Percentiles rank a stretch among this genome's conserved stretches.
Evolutionary conservation across 2,888 invertebrate species (phyloP).

Genomic region (Brachypterus glaber): DNA sequence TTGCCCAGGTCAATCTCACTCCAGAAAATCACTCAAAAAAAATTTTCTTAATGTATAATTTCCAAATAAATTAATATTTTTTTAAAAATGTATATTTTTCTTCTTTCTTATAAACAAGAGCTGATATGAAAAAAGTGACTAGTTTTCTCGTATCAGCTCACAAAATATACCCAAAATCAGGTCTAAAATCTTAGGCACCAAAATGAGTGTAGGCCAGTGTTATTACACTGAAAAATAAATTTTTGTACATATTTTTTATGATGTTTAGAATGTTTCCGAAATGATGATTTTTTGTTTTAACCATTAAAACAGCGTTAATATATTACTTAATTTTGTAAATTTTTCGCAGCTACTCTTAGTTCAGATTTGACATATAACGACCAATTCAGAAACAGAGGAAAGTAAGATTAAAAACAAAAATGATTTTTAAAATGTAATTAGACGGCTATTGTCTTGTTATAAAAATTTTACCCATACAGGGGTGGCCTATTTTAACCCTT

Average conservation of each 20-base stretch:
- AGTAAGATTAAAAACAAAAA: no score
- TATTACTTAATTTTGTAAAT: conserved; percentile 1
- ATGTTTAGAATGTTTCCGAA: background rate
- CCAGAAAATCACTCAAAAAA: conserved; percentile 2
- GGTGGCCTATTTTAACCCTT: no score
- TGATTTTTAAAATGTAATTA: background rate
- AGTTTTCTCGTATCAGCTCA: no score
- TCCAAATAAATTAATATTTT: background rate
- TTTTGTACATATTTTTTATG: background rate
- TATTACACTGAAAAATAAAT: background rate
- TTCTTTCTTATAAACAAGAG: background rate
- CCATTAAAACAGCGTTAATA: conserved; percentile 1
- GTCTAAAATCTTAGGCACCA: no score
- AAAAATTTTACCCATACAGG: conserved; percentile 1
- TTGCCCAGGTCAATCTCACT: background rate
- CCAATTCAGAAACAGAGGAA: background rate
- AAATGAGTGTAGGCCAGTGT: no score
- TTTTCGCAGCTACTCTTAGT: background rate
- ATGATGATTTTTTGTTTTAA: background rate
- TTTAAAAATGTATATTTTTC: background rate
- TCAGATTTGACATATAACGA: background rate
- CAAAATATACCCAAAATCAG: no score
- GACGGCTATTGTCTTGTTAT: background rate
- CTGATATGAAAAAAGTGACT: no score
- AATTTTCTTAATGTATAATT: background rate